A percentile compares a stretch with the other conserved stretches of the same genome.
phyloP scores from a whole-genome alignment of 2,888 invertebrate species.

The Amphimallon solstitiale region DNA sequence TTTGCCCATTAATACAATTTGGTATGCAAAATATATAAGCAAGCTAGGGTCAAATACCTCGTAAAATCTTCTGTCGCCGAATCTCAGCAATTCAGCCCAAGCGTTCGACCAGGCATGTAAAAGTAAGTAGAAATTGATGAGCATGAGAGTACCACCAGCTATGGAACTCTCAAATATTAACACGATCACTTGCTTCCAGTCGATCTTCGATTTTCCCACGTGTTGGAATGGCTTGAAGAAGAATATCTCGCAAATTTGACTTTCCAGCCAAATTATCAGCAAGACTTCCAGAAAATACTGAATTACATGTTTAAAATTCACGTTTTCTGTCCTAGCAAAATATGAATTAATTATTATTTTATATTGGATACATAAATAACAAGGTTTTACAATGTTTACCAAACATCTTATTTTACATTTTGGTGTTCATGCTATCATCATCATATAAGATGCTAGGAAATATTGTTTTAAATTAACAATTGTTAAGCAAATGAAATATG shows the following conservation, averaged over 20 bases:
- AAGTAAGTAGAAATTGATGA: constrained; percentile 78
- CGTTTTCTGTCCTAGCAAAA: constrained; percentile 72
- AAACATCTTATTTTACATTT: too few species aligned
- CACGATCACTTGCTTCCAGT: constrained; percentile 66
- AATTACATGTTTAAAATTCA: constrained; percentile 79
- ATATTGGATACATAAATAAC: too few species aligned
- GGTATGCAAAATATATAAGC: too few species aligned
- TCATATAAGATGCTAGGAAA: too few species aligned
- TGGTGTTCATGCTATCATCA: too few species aligned
- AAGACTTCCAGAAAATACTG: constrained; percentile 79
- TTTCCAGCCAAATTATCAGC: constrained; percentile 81
- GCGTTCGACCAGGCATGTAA: constrained; percentile 93
- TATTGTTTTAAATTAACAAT: too few species aligned
- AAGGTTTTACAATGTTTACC: too few species aligned
- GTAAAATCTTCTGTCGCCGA: constrained; percentile 87
- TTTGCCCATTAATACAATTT: too few species aligned
- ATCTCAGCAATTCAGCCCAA: constrained; percentile 87
- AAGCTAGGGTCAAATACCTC: too few species aligned
- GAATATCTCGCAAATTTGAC: constrained; percentile 83
- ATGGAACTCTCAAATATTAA: constrained; percentile 79
- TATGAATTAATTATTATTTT: background rate
- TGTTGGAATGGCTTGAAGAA: constrained; percentile 75
- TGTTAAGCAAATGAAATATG: too few species aligned
- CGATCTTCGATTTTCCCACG: constrained; percentile 65
- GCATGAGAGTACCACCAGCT: constrained; percentile 73